Base-by-base conservation (phyloP, 2,113 vertebrate genomes). In the Gnathonemus echidnorhynchus region DNA sequence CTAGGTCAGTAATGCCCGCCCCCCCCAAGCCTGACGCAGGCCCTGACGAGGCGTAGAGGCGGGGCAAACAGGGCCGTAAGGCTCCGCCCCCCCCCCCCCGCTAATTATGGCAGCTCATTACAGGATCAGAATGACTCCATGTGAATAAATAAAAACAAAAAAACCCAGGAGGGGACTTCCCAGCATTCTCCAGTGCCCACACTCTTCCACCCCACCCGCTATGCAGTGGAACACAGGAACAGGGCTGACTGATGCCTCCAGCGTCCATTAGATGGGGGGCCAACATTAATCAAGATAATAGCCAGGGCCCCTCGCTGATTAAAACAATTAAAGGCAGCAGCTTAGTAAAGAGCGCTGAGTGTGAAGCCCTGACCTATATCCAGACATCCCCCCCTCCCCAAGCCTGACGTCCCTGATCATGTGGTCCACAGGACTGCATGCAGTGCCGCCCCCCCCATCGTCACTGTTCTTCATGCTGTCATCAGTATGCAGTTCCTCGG, bases 231-330 rank as follows among this genome's bases (percentile, higher is more conserved):
- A 24, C 88, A 88, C 21, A 48, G 13, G 39, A 24, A 66, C 56
- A 48, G 10, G 3, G 21, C 56, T 89, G 87, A 90, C 74, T 70
- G 89, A 88, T 88, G 77, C 46, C 86, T 88, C 80, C 87, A 35
- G 27, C 24, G 88, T 86, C 91, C 80, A 15, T 90, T 86, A 89
- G 62, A 91, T 90, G 80, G 89, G 91, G 91, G 89, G 66, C 89
- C 77, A 84, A 52, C 89, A 88, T 91, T 91, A 89, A 90, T 90
- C 45, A 62, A 56, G 46, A 70, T 53, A 50, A 84, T 62, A 11
- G 80, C 39, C 21, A 3, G 52, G 52, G 45, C 48, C 50, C 7
- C 46, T 77, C 46, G 27, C 77, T 66, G 87, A 90, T 89, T 91
- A 83, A 90, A 86, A 42, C 89, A 86, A 90, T 90, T 91, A 90